phyloP scores from a whole-genome alignment of 2,113 vertebrate species.

The Aplodontia rufa region DNA sequence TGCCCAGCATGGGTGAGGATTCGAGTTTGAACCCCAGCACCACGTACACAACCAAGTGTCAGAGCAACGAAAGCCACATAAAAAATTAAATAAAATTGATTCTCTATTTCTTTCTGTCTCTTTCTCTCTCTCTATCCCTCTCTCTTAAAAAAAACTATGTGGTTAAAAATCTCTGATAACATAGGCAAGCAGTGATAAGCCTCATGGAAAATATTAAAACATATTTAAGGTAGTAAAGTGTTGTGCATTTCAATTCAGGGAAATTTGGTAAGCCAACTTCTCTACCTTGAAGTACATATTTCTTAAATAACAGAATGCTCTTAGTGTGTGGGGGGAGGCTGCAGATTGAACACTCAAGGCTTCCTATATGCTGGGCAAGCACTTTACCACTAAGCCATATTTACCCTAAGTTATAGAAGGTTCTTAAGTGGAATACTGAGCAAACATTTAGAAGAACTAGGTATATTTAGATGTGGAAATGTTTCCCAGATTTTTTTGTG shows the following conservation, averaged over 20 bases:
- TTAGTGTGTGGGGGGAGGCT: too few species aligned
- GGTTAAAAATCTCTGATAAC: background rate
- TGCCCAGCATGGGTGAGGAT: too few species aligned
- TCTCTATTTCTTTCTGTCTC: too few species aligned
- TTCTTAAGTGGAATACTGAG: background rate
- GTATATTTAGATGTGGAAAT: background rate
- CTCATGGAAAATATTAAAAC: background rate
- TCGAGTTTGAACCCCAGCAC: too few species aligned
- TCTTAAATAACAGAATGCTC: background rate
- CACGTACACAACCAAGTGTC: too few species aligned
- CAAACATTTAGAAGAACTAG: conserved; percentile 1
- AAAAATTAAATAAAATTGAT: too few species aligned
- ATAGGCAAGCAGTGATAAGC: background rate
- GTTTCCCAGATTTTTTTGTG: background rate
- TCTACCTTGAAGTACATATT: conserved; percentile 11
- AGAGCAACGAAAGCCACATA: too few species aligned
- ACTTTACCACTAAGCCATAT: too few species aligned
- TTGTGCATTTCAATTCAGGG: background rate
- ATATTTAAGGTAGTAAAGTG: background rate
- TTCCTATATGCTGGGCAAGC: too few species aligned
- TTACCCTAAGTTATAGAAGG: too few species aligned
- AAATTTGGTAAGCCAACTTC: background rate
- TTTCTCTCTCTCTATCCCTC: too few species aligned
- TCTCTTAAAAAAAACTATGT: background rate
- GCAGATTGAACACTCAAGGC: too few species aligned